Percentiles rank a stretch among this genome's conserved stretches.
These are phyloP conservation scores for Pteronura brasiliensis DNA, from an alignment of 2,113 vertebrate species.

Conservation along the genomic window DNA sequence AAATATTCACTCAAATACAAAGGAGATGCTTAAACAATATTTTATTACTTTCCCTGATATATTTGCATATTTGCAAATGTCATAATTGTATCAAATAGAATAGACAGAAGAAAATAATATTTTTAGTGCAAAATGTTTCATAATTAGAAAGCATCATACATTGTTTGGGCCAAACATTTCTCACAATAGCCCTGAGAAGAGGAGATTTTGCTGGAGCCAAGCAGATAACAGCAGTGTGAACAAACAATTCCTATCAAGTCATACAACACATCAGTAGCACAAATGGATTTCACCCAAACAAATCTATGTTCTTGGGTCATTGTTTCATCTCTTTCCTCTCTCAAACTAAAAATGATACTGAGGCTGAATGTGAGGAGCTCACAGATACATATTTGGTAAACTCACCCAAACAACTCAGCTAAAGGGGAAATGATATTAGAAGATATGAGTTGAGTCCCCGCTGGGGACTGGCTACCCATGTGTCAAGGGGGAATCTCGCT, in stretches of 20 bases:
- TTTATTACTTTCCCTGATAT: not conserved
- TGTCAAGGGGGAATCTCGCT: not conserved
- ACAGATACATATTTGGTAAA: not conserved
- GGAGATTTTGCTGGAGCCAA: not conserved
- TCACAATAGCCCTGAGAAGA: not conserved
- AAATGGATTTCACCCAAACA: not conserved
- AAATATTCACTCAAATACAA: not conserved
- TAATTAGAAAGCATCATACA: not conserved
- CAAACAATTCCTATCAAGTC: not conserved
- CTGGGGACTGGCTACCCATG: not conserved
- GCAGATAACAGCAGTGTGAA: not conserved
- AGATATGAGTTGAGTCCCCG: not conserved
- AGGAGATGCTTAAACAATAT: not conserved
- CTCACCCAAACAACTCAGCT: not conserved
- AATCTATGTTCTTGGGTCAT: not conserved
- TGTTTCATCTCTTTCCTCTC: not conserved
- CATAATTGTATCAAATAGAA: constrained; percentile 13
- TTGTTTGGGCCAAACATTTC: not conserved
- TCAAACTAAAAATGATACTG: not conserved
- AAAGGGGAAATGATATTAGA: not conserved
- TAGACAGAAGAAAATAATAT: not conserved
- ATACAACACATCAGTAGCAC: not conserved
- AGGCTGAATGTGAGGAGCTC: not conserved
- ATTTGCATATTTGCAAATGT: constrained; percentile 28
- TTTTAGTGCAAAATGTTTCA: constrained; percentile 8